Percentiles rank a stretch among this genome's conserved stretches.
phyloP scores from a whole-genome alignment of 2,888 invertebrate genomes.

The Phanerotoma sp. region DNA sequence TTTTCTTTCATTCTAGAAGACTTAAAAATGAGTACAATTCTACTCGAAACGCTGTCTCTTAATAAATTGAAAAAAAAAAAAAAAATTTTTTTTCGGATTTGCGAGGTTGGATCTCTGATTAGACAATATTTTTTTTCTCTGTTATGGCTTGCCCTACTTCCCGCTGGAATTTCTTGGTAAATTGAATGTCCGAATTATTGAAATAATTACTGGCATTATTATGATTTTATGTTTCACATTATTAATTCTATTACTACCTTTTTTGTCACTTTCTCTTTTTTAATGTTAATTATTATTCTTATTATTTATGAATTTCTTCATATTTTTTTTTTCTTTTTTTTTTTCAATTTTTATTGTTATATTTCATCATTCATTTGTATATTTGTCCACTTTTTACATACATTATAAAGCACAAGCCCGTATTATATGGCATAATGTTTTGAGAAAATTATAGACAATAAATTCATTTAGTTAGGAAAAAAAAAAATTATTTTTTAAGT shows the following conservation, averaged over 20 bases:
- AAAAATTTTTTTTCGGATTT: constrained; percentile 27
- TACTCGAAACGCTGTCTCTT: background rate
- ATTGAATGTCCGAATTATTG: constrained; percentile 54
- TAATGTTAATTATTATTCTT: background rate
- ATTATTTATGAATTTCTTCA: too few species aligned
- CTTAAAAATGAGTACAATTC: background rate
- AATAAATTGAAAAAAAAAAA: constrained; percentile 8
- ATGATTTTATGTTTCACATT: constrained; percentile 25
- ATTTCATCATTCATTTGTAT: constrained; percentile 11
- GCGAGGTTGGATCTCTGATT: constrained; percentile 48
- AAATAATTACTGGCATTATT: constrained; percentile 26
- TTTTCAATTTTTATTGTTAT: background rate
- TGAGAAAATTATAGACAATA: constrained; percentile 45
- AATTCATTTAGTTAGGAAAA: constrained; percentile 21
- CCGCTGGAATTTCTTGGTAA: constrained; percentile 58
- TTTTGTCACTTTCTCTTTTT: constrained; percentile 32
- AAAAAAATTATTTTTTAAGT: background rate
- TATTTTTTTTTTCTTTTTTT: background rate
- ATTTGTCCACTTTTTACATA: constrained; percentile 32
- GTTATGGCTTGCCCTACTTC: constrained; percentile 57
- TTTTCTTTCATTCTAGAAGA: background rate
- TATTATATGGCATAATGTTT: constrained; percentile 53
- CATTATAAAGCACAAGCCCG: constrained; percentile 49
- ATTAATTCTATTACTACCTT: constrained; percentile 7
- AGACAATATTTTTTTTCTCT: constrained; percentile 56